Conservation (phyloP, 2,797 vertebrate species). For the Chelonia mydas region DNA sequence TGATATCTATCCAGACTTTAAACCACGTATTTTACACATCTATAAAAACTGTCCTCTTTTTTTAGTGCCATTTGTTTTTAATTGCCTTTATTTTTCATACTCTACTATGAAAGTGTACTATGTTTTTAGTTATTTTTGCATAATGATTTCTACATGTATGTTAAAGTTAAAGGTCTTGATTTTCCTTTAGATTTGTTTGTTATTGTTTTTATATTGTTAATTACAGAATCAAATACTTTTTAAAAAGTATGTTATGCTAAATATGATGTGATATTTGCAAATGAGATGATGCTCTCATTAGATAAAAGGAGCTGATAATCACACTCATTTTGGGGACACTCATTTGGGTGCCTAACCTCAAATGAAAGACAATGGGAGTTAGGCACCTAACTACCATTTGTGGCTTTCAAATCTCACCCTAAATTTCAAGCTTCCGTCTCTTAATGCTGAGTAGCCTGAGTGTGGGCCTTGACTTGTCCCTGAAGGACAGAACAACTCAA, state of each 20-base stretch:
- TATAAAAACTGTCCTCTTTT: background rate
- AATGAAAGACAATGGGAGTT: background rate
- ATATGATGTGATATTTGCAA: background rate
- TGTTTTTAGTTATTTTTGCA: background rate
- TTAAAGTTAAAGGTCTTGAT: background rate
- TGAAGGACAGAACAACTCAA: background rate
- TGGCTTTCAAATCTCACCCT: too few relatives aligned
- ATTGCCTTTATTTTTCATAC: background rate
- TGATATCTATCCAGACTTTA: background rate
- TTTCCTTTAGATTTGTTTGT: background rate
- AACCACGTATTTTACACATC: background rate
- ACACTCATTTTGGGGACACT: background rate
- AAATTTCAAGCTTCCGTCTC: too few relatives aligned
- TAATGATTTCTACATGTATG: background rate
- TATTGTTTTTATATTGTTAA: background rate
- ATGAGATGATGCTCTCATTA: background rate
- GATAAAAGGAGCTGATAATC: background rate
- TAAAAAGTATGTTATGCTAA: background rate
- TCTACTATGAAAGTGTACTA: background rate
- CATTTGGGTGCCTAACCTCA: background rate
- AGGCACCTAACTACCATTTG: too few relatives aligned
- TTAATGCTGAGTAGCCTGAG: too few relatives aligned
- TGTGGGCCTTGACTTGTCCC: background rate
- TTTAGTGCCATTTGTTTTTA: background rate
- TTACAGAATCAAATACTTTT: background rate